These are phyloP conservation scores for Chascanopsetta lugubris DNA, from an alignment of 2,113 vertebrate genomes.

Conservation along the genomic window DNA sequence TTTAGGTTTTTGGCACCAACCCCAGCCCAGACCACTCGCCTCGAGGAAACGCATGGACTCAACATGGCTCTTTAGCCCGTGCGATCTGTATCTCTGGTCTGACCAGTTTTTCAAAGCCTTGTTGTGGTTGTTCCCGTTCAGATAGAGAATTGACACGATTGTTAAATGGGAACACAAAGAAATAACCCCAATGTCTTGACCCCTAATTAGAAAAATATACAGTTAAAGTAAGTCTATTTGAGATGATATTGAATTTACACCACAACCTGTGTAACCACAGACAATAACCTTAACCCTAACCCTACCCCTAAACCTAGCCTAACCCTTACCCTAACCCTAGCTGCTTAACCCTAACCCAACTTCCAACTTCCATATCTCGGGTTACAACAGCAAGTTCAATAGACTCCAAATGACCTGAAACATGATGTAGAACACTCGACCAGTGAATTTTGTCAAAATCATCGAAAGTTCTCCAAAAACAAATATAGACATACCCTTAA, in stretches of 20 bases:
- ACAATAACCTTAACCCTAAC: background rate
- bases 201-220: background rate
- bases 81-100: background rate
- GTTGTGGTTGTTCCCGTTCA: too few species aligned
- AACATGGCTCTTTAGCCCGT: too few species aligned
- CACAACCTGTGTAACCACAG: background rate
- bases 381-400: too few species aligned
- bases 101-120: too few species aligned
- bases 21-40: conserved; percentile 39
- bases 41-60: conserved; percentile 38
- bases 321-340: background rate
- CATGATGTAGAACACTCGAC: too few species aligned
- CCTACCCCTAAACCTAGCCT: too few species aligned
- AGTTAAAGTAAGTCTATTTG: background rate
- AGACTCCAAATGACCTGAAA: too few species aligned
- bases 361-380: too few species aligned
- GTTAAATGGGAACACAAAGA: background rate
- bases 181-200: background rate
- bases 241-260: background rate
- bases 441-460: too few species aligned
- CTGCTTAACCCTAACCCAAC: too few species aligned
- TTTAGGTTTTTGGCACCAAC: conserved; percentile 70
- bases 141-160: background rate
- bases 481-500: too few species aligned
- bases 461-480: too few species aligned